phyloP scores from a whole-genome alignment of 2,113 vertebrate species.

The Clarias gariepinus region DNA sequence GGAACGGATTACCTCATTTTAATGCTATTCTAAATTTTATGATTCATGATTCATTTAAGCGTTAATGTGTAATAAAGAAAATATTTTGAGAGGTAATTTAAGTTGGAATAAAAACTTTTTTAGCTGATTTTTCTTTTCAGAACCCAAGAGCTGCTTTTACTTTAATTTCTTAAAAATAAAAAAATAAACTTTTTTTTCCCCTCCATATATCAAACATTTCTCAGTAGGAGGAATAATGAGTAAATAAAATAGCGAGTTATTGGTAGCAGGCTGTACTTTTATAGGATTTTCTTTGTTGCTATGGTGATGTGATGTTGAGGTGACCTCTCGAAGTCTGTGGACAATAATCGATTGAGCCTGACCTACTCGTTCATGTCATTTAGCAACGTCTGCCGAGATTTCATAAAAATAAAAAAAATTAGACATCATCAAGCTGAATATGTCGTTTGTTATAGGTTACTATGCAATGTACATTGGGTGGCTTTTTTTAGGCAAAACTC shows the following conservation, averaged over 20 bases:
- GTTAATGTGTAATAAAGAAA: background rate
- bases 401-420: background rate
- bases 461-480: background rate
- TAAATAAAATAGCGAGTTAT: background rate
- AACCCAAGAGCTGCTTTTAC: background rate
- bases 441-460: background rate
- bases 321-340: background rate
- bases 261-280: background rate
- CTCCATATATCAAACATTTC: background rate
- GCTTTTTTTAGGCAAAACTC: background rate
- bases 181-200: no score
- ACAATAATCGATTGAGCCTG: background rate
- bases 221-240: background rate
- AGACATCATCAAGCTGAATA: background rate
- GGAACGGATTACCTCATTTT: no score
- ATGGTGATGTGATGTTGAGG: background rate
- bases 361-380: background rate
- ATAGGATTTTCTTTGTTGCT: background rate
- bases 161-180: no score
- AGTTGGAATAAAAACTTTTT: background rate
- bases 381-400: background rate
- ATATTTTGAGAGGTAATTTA: background rate
- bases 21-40: background rate
- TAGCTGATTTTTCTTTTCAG: background rate
- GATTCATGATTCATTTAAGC: background rate